phyloP scores from a whole-genome alignment of 2,888 invertebrate species.

The Lutraria lutraria region DNA sequence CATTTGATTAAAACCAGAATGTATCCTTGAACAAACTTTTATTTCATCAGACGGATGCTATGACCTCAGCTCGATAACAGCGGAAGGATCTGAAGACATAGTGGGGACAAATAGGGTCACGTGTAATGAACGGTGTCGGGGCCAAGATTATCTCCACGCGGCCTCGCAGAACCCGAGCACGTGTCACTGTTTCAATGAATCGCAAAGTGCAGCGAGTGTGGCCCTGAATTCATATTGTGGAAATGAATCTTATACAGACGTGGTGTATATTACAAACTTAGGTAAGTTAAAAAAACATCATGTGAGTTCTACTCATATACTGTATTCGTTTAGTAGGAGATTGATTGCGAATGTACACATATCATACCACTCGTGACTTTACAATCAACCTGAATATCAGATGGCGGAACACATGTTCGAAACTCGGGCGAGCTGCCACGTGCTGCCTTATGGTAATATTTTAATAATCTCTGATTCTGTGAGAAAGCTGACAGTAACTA shows the following conservation, averaged over 20 bases:
- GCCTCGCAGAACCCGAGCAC: constrained; percentile 29
- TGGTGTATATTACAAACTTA: constrained; percentile 34
- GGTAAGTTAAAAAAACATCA: constrained; percentile 26
- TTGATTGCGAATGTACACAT: no score
- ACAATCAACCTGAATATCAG: no score
- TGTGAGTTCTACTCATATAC: no score
- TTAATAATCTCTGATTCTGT: no score
- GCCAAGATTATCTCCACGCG: constrained; percentile 38
- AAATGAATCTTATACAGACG: not conserved
- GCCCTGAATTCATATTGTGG: constrained; percentile 10
- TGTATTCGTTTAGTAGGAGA: no score
- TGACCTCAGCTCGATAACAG: not conserved
- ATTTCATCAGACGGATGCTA: constrained; percentile 58
- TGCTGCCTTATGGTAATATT: no score
- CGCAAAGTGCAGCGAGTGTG: constrained; percentile 24
- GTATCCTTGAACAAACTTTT: no score
- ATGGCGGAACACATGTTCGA: no score
- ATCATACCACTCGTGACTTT: no score
- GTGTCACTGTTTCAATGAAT: constrained; percentile 53
- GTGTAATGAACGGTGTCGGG: constrained; percentile 62
- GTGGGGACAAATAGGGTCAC: constrained; percentile 31
- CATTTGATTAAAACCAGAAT: no score
- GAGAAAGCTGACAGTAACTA: no score
- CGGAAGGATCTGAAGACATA: constrained; percentile 24
- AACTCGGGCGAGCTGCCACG: no score